Conservation (phyloP, 2,888 invertebrate species). For the Eristalinus sepulchralis region DNA sequence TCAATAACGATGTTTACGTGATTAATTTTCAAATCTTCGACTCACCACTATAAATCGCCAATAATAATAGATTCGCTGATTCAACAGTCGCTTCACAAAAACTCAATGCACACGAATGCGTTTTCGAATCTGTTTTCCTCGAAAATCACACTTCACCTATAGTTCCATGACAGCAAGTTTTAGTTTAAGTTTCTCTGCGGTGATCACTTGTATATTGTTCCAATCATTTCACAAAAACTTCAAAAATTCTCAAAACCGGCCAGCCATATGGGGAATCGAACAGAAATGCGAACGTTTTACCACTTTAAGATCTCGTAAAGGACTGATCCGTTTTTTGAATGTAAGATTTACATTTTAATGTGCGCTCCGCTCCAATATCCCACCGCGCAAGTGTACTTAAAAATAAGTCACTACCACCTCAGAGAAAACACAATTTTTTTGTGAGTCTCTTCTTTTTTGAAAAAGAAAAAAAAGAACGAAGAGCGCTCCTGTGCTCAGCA, state of each 20-base stretch:
- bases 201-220: not conserved
- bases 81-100: conserved; percentile 2
- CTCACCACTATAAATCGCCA: conserved; percentile 54
- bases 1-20: not conserved
- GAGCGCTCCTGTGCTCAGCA: conserved; percentile 61
- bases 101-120: not conserved
- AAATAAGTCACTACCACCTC: conserved; percentile 71
- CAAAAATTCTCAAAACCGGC: conserved; percentile 18
- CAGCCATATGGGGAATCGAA: conserved; percentile 22
- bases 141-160: not conserved
- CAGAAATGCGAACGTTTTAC: conserved; percentile 73
- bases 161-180: not conserved
- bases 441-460: conserved; percentile 6
- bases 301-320: conserved; percentile 80
- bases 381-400: conserved; percentile 71
- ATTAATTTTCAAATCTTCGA: conserved; percentile 32
- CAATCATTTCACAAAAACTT: not conserved
- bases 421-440: conserved; percentile 49
- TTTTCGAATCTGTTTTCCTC: not conserved
- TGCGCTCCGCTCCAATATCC: conserved; percentile 61
- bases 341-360: conserved; percentile 79
- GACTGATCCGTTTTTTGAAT: conserved; percentile 78
- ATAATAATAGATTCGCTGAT: conserved; percentile 47
- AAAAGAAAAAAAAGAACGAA: conserved; percentile 35
- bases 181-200: not conserved